Conservation (phyloP, 1,140 invertebrate species). For the Drosophila ercepeae region DNA sequence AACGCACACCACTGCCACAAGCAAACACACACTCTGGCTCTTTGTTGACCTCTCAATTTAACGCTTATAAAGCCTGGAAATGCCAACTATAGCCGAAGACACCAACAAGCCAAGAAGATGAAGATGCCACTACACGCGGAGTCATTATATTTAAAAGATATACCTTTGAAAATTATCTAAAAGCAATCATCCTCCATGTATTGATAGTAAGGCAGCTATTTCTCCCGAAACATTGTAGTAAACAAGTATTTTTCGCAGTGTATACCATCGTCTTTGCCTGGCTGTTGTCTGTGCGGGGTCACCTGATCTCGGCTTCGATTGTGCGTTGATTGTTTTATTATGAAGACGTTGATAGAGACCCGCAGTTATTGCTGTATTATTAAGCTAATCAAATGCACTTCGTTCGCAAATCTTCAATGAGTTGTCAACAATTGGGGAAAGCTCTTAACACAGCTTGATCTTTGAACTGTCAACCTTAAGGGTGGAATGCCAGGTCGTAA, state of each 20-base stretch:
- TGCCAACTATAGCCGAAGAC: slow-evolving; percentile 58
- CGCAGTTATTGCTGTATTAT: slow-evolving; percentile 72
- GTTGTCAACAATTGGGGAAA: slow-evolving; percentile 56
- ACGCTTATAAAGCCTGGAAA: slow-evolving; percentile 80
- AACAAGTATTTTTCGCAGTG: background rate
- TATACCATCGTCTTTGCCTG: background rate
- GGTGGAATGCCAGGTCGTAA: background rate
- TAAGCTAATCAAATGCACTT: slow-evolving; percentile 71
- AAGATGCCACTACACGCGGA: slow-evolving; percentile 11
- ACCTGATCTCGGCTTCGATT: slow-evolving; percentile 76
- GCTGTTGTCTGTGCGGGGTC: slow-evolving; percentile 72
- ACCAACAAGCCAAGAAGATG: slow-evolving; percentile 31
- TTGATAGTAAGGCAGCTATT: too few relatives aligned
- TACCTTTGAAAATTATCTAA: too few relatives aligned
- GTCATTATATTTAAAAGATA: too few relatives aligned
- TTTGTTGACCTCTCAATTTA: slow-evolving; percentile 78
- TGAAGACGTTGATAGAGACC: slow-evolving; percentile 73
- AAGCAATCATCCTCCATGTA: too few relatives aligned
- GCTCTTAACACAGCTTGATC: background rate
- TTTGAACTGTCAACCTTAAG: slow-evolving; percentile 22
- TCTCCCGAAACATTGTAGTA: too few relatives aligned
- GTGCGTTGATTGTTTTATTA: slow-evolving; percentile 82
- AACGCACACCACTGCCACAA: slow-evolving; percentile 19
- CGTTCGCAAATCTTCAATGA: slow-evolving; percentile 59
- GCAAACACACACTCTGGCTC: slow-evolving; percentile 38